These are phyloP conservation scores for Ditylenchus weischeri DNA, from an alignment of 2,888 invertebrate genomes.

Conservation along the genomic window DNA sequence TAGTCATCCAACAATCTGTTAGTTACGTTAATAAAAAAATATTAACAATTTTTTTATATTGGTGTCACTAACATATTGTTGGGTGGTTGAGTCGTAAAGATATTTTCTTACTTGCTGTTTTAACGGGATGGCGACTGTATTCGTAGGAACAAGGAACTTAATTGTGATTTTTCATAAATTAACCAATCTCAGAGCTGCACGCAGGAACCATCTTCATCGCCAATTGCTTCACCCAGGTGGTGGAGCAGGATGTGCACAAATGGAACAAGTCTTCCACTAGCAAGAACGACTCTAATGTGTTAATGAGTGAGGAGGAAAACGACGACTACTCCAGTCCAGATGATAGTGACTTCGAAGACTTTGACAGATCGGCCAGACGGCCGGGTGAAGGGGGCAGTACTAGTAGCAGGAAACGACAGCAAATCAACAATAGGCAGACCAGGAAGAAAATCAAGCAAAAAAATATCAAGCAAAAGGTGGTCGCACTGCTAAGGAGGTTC, in stretches of 20 bases:
- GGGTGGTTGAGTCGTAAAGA: no score
- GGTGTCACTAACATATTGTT: no score
- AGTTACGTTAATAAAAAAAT: no score
- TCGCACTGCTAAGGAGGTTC: constrained; percentile 86
- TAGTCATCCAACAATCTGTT: no score
- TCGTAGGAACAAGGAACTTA: no score
- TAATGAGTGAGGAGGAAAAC: constrained; percentile 37
- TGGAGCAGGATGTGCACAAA: constrained; percentile 28
- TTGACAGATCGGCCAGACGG: constrained; percentile 9
- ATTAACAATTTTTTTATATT: no score
- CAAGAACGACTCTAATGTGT: constrained; percentile 32
- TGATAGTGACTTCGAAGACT: constrained; percentile 30
- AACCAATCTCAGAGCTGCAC: constrained; percentile 25
- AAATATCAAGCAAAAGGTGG: constrained; percentile 93
- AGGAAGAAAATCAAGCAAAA: constrained; percentile 43
- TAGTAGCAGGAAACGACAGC: not conserved
- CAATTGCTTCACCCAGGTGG: constrained; percentile 33
- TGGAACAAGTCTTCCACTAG: constrained; percentile 8
- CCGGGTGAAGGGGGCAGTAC: not conserved
- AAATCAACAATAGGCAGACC: not conserved
- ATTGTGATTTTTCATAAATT: not conserved
- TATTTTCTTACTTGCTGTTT: no score
- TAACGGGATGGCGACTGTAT: no score
- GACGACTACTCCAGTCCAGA: constrained; percentile 35
- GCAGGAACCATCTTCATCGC: constrained; percentile 29